Percentiles rank a stretch among this genome's conserved stretches.
Conservation (phyloP, 2,888 invertebrate genomes). For the Pardosa pseudoannulata region DNA sequence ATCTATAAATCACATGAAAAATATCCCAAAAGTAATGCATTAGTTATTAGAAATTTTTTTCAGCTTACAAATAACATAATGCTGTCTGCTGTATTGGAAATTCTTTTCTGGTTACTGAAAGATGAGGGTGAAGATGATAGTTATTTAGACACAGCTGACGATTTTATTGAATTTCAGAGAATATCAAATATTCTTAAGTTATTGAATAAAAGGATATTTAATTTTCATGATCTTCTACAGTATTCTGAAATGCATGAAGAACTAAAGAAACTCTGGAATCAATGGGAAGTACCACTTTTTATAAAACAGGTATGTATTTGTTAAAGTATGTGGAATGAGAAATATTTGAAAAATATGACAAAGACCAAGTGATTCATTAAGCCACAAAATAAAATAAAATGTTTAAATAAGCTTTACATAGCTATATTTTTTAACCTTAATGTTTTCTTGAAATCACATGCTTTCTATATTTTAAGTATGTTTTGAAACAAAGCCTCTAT, state of each 20-base stretch:
- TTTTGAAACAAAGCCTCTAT: too few relatives aligned
- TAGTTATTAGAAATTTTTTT: background rate
- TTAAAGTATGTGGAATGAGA: too few relatives aligned
- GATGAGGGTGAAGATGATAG: background rate
- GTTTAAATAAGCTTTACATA: too few relatives aligned
- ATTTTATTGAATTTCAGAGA: slow-evolving; percentile 18
- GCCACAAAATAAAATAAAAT: too few relatives aligned
- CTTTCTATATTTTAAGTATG: too few relatives aligned
- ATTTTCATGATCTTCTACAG: background rate
- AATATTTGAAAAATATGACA: too few relatives aligned
- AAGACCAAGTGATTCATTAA: too few relatives aligned
- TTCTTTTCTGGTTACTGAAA: slow-evolving; percentile 24
- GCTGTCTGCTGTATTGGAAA: slow-evolving; percentile 5
- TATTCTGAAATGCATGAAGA: background rate
- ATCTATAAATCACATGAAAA: too few relatives aligned
- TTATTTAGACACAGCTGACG: background rate
- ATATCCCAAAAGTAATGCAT: background rate
- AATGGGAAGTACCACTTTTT: background rate
- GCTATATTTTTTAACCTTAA: too few relatives aligned
- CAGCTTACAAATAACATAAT: slow-evolving; percentile 14
- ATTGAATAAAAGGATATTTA: background rate
- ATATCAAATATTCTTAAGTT: background rate
- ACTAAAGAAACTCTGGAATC: too few relatives aligned
- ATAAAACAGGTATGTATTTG: background rate
- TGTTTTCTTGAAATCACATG: too few relatives aligned